Evolutionary conservation across 2,113 vertebrate genomes (phyloP).

Genomic region (Callionymus lyra): DNA sequence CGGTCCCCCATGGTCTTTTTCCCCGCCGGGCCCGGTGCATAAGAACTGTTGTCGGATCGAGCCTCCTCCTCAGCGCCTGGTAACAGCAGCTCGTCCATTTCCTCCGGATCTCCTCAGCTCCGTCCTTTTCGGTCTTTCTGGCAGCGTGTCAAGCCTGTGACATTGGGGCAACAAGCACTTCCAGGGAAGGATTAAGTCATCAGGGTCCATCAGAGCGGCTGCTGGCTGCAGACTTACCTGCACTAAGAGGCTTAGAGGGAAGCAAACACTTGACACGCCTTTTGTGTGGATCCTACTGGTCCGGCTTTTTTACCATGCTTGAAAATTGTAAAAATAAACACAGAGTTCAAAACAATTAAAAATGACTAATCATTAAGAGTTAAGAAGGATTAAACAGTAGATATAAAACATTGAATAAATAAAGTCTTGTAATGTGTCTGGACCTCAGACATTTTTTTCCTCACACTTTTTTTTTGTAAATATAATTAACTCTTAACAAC

Average conservation of each 20-base stretch:
- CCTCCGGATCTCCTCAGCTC: not conserved
- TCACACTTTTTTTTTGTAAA: too few species aligned
- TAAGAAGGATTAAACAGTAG: too few species aligned
- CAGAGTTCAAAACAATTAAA: too few species aligned
- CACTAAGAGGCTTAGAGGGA: conserved; percentile 56
- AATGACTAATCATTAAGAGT: too few species aligned
- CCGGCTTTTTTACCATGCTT: too few species aligned
- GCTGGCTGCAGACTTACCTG: conserved; percentile 26
- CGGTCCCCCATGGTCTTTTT: conserved; percentile 16
- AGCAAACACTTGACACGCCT: conserved; percentile 31
- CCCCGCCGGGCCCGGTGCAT: conserved; percentile 6
- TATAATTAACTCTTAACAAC: too few species aligned
- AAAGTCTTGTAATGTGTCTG: too few species aligned
- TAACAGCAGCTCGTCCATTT: conserved; percentile 64
- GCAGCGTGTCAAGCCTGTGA: conserved; percentile 14
- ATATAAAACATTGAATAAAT: too few species aligned
- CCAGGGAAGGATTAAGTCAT: conserved; percentile 48
- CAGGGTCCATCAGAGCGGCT: conserved; percentile 10
- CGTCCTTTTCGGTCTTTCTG: not conserved
- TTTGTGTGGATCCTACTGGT: conserved; percentile 18
- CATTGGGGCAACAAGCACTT: conserved; percentile 1
- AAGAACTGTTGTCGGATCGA: conserved; percentile 22
- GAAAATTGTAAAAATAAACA: too few species aligned
- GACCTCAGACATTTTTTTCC: too few species aligned
- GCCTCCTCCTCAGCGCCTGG: conserved; percentile 45